phyloP scores from a whole-genome alignment of 2,797 vertebrate genomes.

The Myripristis murdjan region DNA sequence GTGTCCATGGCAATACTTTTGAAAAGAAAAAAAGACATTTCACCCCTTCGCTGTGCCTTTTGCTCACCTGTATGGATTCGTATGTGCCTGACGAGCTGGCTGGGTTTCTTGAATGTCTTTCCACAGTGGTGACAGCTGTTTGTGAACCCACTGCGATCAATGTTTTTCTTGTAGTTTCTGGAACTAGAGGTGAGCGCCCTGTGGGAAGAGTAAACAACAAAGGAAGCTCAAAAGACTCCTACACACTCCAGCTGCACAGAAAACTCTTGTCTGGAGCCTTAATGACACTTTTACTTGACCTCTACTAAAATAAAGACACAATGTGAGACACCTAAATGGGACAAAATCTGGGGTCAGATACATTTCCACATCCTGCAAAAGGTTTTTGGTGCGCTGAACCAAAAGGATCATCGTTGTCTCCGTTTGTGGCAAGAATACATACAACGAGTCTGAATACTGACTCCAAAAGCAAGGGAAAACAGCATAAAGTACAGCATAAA shows the following conservation, averaged over 20 bases:
- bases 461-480: no score
- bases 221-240: neutral
- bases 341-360: slow-evolving; percentile 1
- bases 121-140: slow-evolving; percentile 97
- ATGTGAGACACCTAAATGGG: no score
- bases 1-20: no score
- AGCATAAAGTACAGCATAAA: no score
- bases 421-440: no score
- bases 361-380: neutral
- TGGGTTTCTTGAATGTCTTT: slow-evolving; percentile 98
- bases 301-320: neutral
- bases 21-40: neutral
- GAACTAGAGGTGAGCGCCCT: slow-evolving; percentile 89
- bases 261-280: neutral
- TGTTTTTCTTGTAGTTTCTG: slow-evolving; percentile 96
- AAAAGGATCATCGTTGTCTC: no score
- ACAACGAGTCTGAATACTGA: no score
- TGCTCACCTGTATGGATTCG: slow-evolving; percentile 97
- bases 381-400: no score
- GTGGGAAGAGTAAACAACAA: slow-evolving; percentile 13
- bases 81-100: slow-evolving; percentile 95
- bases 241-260: neutral
- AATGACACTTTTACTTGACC: neutral
- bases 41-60: neutral
- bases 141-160: slow-evolving; percentile 96